phyloP scores from a whole-genome alignment of 2,113 vertebrate genomes.

The Anguilla japonica region DNA sequence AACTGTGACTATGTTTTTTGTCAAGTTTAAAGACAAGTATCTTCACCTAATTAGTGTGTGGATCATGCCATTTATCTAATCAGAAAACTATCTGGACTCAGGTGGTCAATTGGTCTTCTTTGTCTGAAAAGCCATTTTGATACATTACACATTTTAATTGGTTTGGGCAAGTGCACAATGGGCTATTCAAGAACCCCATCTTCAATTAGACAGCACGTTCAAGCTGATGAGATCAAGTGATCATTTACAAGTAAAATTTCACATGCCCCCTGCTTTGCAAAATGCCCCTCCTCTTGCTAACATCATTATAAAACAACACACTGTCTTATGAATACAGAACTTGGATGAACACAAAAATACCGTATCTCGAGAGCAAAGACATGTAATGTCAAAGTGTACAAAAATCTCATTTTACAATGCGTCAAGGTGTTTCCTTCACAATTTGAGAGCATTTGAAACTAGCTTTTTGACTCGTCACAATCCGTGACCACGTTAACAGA shows the following conservation, averaged over 20 bases:
- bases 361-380: background rate
- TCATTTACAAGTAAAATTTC: constrained; percentile 5
- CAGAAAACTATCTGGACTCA: background rate
- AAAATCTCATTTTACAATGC: background rate
- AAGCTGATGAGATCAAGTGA: constrained; percentile 13
- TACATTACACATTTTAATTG: background rate
- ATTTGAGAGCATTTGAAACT: background rate
- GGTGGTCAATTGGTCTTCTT: background rate
- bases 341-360: background rate
- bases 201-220: constrained; percentile 21
- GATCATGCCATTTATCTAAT: background rate
- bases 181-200: constrained; percentile 13
- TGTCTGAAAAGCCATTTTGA: background rate
- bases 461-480: background rate
- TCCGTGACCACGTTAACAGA: background rate
- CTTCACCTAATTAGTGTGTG: background rate
- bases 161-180: background rate
- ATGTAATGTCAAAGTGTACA: background rate
- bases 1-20: background rate
- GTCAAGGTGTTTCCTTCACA: background rate
- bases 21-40: background rate
- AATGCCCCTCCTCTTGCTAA: background rate
- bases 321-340: background rate
- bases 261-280: background rate
- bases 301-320: background rate